Conservation (phyloP, 2,888 invertebrate species). For the Cetonia aurata region DNA sequence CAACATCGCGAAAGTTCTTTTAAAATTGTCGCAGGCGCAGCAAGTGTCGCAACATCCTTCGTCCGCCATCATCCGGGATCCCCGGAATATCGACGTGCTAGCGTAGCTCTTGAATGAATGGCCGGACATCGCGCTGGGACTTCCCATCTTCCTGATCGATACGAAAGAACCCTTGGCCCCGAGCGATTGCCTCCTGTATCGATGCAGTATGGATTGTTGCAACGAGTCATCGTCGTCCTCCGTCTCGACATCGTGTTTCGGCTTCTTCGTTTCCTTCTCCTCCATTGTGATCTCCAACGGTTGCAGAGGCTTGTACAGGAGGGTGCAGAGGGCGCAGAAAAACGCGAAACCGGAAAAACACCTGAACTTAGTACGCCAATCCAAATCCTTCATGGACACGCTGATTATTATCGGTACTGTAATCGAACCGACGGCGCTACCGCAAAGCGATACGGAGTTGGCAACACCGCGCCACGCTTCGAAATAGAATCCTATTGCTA, state of each 20-base stretch:
- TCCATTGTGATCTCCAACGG: constrained; percentile 52
- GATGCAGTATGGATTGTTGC: background rate
- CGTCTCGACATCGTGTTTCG: background rate
- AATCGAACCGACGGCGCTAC: constrained; percentile 92
- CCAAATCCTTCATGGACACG: constrained; percentile 66
- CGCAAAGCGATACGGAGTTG: constrained; percentile 94
- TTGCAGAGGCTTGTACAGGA: constrained; percentile 58
- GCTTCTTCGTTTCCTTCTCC: constrained; percentile 22
- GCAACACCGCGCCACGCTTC: constrained; percentile 93
- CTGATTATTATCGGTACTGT: constrained; percentile 63
- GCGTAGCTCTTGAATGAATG: constrained; percentile 24
- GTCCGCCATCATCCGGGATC: background rate
- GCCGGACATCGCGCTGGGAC: constrained; percentile 2
- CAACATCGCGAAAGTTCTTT: constrained; percentile 47
- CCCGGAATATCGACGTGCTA: constrained; percentile 18
- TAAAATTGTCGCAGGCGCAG: constrained; percentile 50
- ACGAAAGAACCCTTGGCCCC: constrained; percentile 3
- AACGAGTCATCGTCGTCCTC: background rate
- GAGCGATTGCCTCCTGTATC: background rate
- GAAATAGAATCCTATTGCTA: constrained; percentile 94
- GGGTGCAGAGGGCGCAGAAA: constrained; percentile 48
- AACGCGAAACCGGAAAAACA: constrained; percentile 64
- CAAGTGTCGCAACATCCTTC: constrained; percentile 44
- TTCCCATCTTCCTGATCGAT: constrained; percentile 7
- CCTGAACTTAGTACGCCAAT: constrained; percentile 73